Conservation (phyloP, 2,888 invertebrate species). For the Caenorhabditis sp. region DNA sequence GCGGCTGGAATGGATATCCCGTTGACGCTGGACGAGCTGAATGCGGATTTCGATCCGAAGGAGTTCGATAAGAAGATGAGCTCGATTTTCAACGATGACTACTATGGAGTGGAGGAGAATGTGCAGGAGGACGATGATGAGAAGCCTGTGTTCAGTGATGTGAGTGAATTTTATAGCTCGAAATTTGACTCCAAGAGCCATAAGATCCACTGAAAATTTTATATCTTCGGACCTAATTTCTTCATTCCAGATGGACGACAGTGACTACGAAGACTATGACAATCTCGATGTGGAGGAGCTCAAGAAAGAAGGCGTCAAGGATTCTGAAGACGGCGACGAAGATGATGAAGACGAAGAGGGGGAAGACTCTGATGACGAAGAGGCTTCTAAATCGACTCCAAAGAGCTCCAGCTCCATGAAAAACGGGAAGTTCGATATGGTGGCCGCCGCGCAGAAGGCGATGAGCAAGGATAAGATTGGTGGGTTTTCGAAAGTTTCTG, state of each 20-base stretch:
- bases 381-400: constrained; percentile 40
- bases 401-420: constrained; percentile 34
- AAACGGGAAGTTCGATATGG: constrained; percentile 64
- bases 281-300: constrained; percentile 68
- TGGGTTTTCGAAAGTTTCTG: background rate
- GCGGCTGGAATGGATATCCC: constrained; percentile 90
- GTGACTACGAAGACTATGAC: constrained; percentile 70
- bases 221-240: too few relatives aligned
- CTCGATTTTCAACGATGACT: constrained; percentile 91
- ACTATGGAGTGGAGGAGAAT: constrained; percentile 88
- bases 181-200: too few relatives aligned
- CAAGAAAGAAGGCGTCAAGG: constrained; percentile 43
- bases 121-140: constrained; percentile 86
- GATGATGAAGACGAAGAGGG: constrained; percentile 52
- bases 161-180: constrained; percentile 34
- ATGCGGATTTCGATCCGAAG: constrained; percentile 85
- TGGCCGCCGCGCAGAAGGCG: constrained; percentile 61
- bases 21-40: constrained; percentile 90
- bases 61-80: constrained; percentile 84
- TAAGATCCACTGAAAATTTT: too few relatives aligned
- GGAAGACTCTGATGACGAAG: constrained; percentile 36
- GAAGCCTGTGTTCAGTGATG: constrained; percentile 90
- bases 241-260: constrained; percentile 43
- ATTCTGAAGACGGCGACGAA: constrained; percentile 52
- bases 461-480: constrained; percentile 64